Evolutionary conservation across 2,888 invertebrate species (phyloP), one percentile per base, ranked within the genome.

Genomic region (Acleris sparsana): DNA sequence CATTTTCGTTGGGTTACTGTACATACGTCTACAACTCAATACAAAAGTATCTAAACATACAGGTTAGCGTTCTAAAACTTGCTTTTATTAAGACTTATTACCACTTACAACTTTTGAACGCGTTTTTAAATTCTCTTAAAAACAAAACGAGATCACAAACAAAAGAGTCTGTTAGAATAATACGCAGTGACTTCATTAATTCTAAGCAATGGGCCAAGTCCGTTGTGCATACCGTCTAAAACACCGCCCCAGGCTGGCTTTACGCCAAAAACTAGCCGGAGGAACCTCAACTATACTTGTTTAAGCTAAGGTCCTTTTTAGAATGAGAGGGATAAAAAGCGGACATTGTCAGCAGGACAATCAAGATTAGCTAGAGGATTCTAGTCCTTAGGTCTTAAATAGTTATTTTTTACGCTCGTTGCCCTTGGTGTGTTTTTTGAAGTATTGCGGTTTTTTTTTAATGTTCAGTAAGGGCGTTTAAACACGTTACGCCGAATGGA

Each of bases 291-390:
- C 53, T 29, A 53, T 17, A n/a, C 7, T 2, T n/a, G n/a, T n/a
- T 6, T 9, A 6, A 33, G 29, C n/a, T 29, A 53, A 2, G 9
- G 53, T 53, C 3, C 9, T 3, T 53, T 53, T 53, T 33, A n/a
- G 53, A 6, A 29, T 22, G 2, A 49, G 3, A 46, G 25, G 22
- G 2, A 25, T 20, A 53, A 29, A 17, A n/a, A n/a, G 6, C n/a
- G 13, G 13, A 20, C 6, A 46, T 17, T 17, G 11, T 17, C 49
- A 20, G 18, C 18, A 29, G 17, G 11, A 18, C 18, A 53, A n/a
- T 33, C 18, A 17, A 13, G 33, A 53, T 53, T 29, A 53, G 17
- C 53, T 29, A 29, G 29, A 11, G 51, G 53, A 53, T 53, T 53
- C 20, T 3, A 49, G 18, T 17, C 7, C 48, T 22, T 13, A 29